Evolutionary conservation across 2,797 vertebrate species (phyloP), one percentile per base, ranked within the genome.

Genomic region (Thunnus albacares): DNA sequence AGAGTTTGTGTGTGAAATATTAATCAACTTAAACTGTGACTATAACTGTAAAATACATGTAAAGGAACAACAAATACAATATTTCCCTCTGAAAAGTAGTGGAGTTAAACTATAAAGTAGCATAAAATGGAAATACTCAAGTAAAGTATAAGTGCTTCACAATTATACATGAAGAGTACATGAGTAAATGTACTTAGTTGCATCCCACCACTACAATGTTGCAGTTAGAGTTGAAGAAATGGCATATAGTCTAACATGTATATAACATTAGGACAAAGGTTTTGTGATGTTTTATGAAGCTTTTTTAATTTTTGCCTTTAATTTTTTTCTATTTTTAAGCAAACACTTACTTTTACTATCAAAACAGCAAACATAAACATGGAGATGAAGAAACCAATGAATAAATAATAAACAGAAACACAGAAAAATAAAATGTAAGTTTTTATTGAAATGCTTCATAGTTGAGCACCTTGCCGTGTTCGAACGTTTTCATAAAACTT

Each of bases 381-480:
- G 5, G 3, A 57, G 5, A 41, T 38, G 7, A 41, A 52, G 11
- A 33, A 28, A 67, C 59, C 0, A 41, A 12, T 6, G 26, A 18
- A 49, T 38, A n/a, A 17, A 24, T 11, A 0, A 65, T 6, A 68
- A 49, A 38, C 38, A 59, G 0, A 55, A 2, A 53, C 18, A 20
- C 15, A 59, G 0, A 55, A 45, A 11, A 26, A 13, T 13, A 0
- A 12, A 1, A 26, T 9, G 3, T 0, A n/a, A 8, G 1, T 17
- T 67, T 33, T 60, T 15, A 13, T 17, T 38, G 2, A 45, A 69
- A 71, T 26, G 24, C 5, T 11, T 58, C 18, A 14, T 1, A 6
- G 5, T 12, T 2, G 24, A 26, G 24, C 26, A 6, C 14, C 14
- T 45, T 47, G 7, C 7, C 5, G 7, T 28, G 33, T 71, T 63